Evolutionary conservation across 2,888 invertebrate species (phyloP).

Genomic region (Sinhomidia bicolor): DNA sequence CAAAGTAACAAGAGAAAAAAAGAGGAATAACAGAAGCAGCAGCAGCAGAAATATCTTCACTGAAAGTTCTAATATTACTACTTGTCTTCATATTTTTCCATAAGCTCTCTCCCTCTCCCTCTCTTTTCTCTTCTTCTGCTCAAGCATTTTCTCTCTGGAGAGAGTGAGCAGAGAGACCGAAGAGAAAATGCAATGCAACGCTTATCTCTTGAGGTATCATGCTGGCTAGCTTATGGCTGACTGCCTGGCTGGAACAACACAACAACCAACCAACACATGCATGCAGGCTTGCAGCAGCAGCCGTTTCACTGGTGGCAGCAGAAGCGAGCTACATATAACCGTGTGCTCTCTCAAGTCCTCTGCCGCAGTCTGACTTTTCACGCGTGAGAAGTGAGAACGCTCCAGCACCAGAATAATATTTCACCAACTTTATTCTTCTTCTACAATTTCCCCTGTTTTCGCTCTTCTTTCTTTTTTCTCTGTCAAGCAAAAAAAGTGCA

Average conservation of each 20-base stretch:
- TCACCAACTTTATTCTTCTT: no score
- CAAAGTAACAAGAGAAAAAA: not conserved
- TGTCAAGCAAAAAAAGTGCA: not conserved
- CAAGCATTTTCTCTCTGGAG: conserved; percentile 1
- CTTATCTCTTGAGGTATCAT: conserved; percentile 44
- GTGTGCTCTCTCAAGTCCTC: conserved; percentile 16
- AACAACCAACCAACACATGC: not conserved
- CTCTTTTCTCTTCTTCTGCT: not conserved
- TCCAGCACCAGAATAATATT: not conserved
- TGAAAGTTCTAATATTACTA: no score
- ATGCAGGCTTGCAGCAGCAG: not conserved
- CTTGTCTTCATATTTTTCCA: not conserved
- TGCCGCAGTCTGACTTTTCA: conserved; percentile 50
- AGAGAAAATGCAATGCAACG: conserved; percentile 32
- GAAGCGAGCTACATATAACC: not conserved
- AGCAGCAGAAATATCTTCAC: not conserved
- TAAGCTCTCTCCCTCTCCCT: no score
- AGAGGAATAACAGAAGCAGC: not conserved
- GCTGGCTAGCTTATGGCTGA: conserved; percentile 4
- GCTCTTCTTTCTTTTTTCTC: not conserved
- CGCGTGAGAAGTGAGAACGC: not conserved
- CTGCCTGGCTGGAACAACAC: not conserved
- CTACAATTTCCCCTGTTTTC: no score
- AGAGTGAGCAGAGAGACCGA: conserved; percentile 5
- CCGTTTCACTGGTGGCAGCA: not conserved